Evolutionary conservation across 2,797 vertebrate species (phyloP), one percentile per base, ranked within the genome.

Genomic region (Muraenolepis orangiensis): DNA sequence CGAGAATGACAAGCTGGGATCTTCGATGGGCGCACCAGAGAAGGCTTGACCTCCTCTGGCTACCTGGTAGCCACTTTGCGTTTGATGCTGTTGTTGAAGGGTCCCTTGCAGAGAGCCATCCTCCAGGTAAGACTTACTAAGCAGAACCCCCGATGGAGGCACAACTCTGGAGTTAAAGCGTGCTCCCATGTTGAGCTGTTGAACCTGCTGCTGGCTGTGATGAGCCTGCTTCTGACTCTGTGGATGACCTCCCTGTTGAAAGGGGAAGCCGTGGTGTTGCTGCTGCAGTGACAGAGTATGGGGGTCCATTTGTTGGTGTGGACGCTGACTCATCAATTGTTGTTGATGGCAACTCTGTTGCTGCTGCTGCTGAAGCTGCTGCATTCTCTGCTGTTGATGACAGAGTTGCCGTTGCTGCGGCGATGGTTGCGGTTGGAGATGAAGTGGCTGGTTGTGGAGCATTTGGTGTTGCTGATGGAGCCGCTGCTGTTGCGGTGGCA

Each of bases 261-360:
- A 98, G 86, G 95, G 86, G 92, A 97, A 98, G 84, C 91, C 92
- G 87, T 94, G 94, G 90, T 96, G 96, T 78, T 94, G 94, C 89
- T 95, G 95, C 85, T 94, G 95, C 81, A 89, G 34, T 86, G 96
- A 92, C 89, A 98, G 91, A 89, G 94, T 85, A 83, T 95, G 96
- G 74, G 95, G 90, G 91, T 92, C 95, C 78, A 96, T 94, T 89
- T 94, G 90, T 84, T 90, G 96, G 83, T 93, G 94, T 91, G 92
- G 94, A 0, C 91, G 94, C 84, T 96, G 90, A 84, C 84, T 88
- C 76, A 91, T 76, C 81, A 91, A 85, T 79, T 91, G 91, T 76
- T 91, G 91, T 71, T 88, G 90, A 82, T 88, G 86, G 72, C 79
- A 85, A 75, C 86, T 89, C 40, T 85, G 88, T 40, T 86, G 90